Conservation (phyloP, 1,140 invertebrate genomes). For the Catajapyx aquilonaris region DNA sequence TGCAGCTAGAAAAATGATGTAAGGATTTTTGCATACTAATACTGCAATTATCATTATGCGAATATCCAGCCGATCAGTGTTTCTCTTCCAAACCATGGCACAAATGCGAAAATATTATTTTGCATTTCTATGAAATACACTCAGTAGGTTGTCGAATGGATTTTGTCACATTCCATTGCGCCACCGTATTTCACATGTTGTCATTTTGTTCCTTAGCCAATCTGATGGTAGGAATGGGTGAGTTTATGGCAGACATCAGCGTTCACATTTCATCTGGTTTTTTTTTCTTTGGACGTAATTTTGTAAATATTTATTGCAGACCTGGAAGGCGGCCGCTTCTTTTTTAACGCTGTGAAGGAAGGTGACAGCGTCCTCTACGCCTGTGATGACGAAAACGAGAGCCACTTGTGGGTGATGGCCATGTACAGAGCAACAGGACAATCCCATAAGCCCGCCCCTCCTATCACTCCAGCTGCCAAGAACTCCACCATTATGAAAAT, state of each 20-base stretch:
- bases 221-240: conserved; percentile 68
- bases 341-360: conserved; percentile 97
- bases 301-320: conserved; percentile 22
- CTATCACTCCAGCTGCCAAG: conserved; percentile 59
- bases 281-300: no score
- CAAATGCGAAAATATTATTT: no score
- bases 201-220: conserved; percentile 64
- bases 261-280: no score
- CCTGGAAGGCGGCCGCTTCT: conserved; percentile 70
- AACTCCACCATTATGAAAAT: conserved; percentile 72
- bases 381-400: conserved; percentile 94
- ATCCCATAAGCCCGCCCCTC: conserved; percentile 92
- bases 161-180: no score
- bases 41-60: no score
- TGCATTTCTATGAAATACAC: no score
- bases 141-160: no score
- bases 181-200: no score
- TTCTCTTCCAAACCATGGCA: no score
- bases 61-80: no score
- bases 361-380: conserved; percentile 94
- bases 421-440: conserved; percentile 97
- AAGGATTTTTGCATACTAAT: no score
- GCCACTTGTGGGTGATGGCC: conserved; percentile 96
- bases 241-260: conserved; percentile 11
- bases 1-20: not conserved